These are phyloP conservation scores for Gallinago stenura DNA, from an alignment of 2,797 vertebrate genomes.

Conservation along the genomic window DNA sequence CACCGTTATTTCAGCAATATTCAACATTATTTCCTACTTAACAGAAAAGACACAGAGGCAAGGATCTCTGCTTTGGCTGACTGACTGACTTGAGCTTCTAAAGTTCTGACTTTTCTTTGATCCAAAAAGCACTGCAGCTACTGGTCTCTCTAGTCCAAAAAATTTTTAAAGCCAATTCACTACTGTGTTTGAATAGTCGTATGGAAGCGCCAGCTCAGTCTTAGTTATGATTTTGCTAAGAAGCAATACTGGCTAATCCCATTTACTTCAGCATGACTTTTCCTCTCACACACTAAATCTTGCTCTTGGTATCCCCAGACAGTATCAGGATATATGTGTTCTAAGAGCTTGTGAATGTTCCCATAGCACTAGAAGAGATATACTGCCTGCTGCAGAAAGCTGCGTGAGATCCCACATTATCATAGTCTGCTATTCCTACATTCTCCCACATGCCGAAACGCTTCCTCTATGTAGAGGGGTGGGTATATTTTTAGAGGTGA, in stretches of 20 bases:
- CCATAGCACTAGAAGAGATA: neutral
- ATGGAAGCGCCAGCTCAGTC: neutral
- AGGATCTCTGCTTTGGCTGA: neutral
- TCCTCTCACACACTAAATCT: conserved; percentile 11
- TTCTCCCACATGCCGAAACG: neutral
- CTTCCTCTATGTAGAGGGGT: neutral
- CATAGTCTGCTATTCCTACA: neutral
- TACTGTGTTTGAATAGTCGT: conserved; percentile 15
- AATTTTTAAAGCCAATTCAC: conserved; percentile 3
- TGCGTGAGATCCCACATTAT: neutral
- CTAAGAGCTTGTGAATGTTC: neutral
- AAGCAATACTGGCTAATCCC: conserved; percentile 27
- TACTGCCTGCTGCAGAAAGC: neutral
- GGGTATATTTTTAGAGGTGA: neutral
- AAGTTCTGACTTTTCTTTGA: neutral
- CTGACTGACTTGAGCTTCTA: neutral
- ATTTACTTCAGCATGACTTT: conserved; percentile 37
- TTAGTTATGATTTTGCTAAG: conserved; percentile 5
- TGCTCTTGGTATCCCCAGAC: neutral
- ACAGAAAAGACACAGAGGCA: neutral
- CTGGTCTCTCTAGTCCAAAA: neutral
- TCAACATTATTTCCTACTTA: neutral
- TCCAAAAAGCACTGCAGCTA: neutral
- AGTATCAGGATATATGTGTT: neutral
- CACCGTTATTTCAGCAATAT: neutral